These are phyloP conservation scores for Scatophagus argus DNA, from an alignment of 2,113 vertebrate genomes.

Conservation along the genomic window DNA sequence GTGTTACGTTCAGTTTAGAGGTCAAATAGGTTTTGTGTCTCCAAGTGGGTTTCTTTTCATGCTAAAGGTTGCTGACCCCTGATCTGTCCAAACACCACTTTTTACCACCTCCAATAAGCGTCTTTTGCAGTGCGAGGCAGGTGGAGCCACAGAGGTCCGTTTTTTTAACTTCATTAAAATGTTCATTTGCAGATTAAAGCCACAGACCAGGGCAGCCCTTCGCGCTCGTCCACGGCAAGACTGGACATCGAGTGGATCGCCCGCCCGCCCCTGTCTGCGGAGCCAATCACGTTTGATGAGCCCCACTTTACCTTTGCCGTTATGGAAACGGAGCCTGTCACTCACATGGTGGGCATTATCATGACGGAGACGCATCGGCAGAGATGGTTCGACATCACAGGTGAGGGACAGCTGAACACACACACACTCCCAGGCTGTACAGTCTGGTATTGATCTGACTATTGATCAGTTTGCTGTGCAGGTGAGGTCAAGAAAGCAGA, in stretches of 20 bases:
- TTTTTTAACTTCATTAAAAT: background rate
- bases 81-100: too few relatives aligned
- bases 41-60: too few relatives aligned
- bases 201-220: slow-evolving; percentile 88
- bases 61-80: too few relatives aligned
- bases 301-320: slow-evolving; percentile 91
- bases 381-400: slow-evolving; percentile 92
- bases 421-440: background rate
- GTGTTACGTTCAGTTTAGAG: too few relatives aligned
- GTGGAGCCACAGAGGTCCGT: too few relatives aligned
- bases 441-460: background rate
- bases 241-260: slow-evolving; percentile 93
- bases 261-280: slow-evolving; percentile 80
- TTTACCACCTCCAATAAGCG: too few relatives aligned
- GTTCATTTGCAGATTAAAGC: slow-evolving; percentile 88
- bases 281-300: slow-evolving; percentile 90
- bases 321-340: slow-evolving; percentile 95
- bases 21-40: too few relatives aligned
- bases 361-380: slow-evolving; percentile 88
- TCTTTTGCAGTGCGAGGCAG: too few relatives aligned
- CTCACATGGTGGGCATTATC: slow-evolving; percentile 96
- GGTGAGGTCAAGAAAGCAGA: background rate
- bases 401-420: slow-evolving; percentile 79
- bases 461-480: slow-evolving; percentile 16
- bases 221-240: slow-evolving; percentile 86